Evolutionary conservation across 53 echinoderm and acorn worm species (phyloP), one percentile per base, ranked within the genome.

Genomic region (Arbacia lixula): DNA sequence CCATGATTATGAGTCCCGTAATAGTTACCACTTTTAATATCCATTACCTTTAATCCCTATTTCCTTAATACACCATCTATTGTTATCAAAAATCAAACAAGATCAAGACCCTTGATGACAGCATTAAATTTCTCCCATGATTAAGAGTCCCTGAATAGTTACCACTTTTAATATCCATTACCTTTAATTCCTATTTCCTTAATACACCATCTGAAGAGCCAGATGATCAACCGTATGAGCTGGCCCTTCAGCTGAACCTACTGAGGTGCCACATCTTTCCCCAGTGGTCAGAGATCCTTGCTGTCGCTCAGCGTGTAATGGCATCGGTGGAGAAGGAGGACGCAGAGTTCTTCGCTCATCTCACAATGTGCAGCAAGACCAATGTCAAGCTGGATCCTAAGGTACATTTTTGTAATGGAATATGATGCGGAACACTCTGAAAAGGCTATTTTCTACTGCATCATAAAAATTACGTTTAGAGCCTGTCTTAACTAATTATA

Each of bases 151-250:
- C n/a, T n/a, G n/a, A n/a, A n/a, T n/a, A n/a, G n/a, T n/a, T n/a
- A n/a, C n/a, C n/a, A n/a, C n/a, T n/a, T n/a, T n/a, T n/a, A n/a
- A 19, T 51, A 12, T 51, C 19, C 19, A 51, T 51, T 51, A 12
- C 12, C 12, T 12, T 51, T 51, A 12, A 51, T 12, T 51, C 52
- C 12, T 58, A 51, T 51, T 51, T 12, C 19, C 19, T 50, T 50
- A 12, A 17, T 17, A 50, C 51, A 11, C 51, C 51, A 11, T 50
- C 11, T 50, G 51, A 17, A 74, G 50, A 20, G 28, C 25, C 31
- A 35, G 94, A 91, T 60, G 94, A 91, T 39, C 83, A 83, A 22
- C 91, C 94, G 17, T 93, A 93, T 85, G 94, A 93, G 65, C 51
- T 93, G 34, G 91, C 94, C 5, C 52, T 93, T 29, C 88, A 93